Evolutionary conservation across 2,888 invertebrate genomes (phyloP).

Genomic region (Leucophenga montana): DNA sequence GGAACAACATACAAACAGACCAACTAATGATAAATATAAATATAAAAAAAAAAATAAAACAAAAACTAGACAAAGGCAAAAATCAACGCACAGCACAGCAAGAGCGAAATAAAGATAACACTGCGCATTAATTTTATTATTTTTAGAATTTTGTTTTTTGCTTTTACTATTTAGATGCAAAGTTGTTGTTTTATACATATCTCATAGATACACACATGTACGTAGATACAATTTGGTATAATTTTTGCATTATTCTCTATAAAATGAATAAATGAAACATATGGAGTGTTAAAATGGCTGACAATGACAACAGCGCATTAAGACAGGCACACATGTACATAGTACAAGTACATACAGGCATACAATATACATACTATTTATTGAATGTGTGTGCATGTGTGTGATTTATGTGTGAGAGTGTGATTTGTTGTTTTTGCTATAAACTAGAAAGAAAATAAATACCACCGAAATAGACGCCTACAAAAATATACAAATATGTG

Average conservation of each 20-base stretch:
- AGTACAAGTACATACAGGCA: background rate
- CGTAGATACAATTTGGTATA: slow-evolving; percentile 42
- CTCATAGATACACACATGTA: background rate
- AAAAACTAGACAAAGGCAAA: background rate
- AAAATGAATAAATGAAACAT: slow-evolving; percentile 45
- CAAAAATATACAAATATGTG: background rate
- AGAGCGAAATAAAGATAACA: slow-evolving; percentile 33
- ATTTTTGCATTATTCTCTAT: slow-evolving; percentile 60
- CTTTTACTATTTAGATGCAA: background rate
- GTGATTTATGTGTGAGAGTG: background rate
- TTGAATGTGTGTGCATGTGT: background rate
- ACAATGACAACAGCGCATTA: slow-evolving; percentile 10
- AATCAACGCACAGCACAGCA: slow-evolving; percentile 9
- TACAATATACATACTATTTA: background rate
- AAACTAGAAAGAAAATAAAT: slow-evolving; percentile 26
- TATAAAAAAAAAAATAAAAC: slow-evolving; percentile 15
- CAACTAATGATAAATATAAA: too few species aligned
- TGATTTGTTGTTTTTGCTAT: background rate
- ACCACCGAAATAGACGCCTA: slow-evolving; percentile 11
- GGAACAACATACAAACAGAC: slow-evolving; percentile 27
- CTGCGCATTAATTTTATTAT: slow-evolving; percentile 47
- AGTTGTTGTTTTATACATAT: background rate
- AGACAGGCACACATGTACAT: background rate
- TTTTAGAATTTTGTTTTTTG: slow-evolving; percentile 46
- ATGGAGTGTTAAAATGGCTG: slow-evolving; percentile 42